Evolutionary conservation across 2,888 invertebrate genomes (phyloP).

Genomic region (Dilophus febrilis): DNA sequence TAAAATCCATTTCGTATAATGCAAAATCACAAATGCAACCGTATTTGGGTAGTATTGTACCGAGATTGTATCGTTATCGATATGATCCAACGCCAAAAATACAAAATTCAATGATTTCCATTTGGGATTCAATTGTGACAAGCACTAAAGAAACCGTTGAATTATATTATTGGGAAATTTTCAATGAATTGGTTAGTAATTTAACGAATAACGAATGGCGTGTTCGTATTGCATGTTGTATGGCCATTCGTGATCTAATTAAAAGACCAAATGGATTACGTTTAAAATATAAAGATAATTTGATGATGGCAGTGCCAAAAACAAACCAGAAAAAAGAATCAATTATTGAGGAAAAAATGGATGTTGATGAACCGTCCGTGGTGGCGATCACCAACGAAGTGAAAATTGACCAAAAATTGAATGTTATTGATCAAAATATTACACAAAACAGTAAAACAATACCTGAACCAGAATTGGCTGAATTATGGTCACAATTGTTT

Average conservation of each 20-base stretch:
- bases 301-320: too few species aligned
- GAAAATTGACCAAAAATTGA: too few species aligned
- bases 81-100: conserved; percentile 87
- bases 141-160: conserved; percentile 67
- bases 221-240: conserved; percentile 78
- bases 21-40: conserved; percentile 70
- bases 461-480: conserved; percentile 26
- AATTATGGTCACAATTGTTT: conserved; percentile 61
- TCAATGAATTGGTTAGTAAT: conserved; percentile 63
- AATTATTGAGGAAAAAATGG: conserved; percentile 2
- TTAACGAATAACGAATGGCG: conserved; percentile 75
- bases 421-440: conserved; percentile 2
- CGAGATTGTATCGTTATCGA: conserved; percentile 63
- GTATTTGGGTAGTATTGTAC: conserved; percentile 70
- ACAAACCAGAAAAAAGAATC: too few species aligned
- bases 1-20: conserved; percentile 68
- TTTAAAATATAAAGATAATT: conserved; percentile 22
- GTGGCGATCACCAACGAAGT: too few species aligned
- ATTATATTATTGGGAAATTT: conserved; percentile 29
- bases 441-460: conserved; percentile 17
- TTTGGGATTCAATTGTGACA: conserved; percentile 80
- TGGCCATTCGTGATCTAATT: conserved; percentile 71
- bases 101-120: conserved; percentile 83
- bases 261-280: conserved; percentile 35
- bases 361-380: neutral